Evolutionary conservation across 2,113 vertebrate genomes (phyloP).

Genomic region (Tor tambroides): DNA sequence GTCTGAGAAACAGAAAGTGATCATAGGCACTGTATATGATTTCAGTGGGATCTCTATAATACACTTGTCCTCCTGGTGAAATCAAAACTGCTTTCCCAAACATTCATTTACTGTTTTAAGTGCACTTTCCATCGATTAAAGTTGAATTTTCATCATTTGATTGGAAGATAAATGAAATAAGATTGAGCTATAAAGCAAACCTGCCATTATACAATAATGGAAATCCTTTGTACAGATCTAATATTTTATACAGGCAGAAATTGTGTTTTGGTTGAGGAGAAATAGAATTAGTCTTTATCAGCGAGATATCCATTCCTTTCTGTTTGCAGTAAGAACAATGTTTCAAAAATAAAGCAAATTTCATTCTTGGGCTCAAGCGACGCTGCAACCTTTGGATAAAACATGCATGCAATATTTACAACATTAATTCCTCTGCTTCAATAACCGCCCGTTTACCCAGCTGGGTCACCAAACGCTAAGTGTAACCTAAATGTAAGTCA

Average conservation of each 20-base stretch:
- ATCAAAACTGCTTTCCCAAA: conserved; percentile 12
- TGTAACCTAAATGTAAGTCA: background rate
- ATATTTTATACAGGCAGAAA: conserved; percentile 19
- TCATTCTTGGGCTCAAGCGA: background rate
- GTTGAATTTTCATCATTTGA: background rate
- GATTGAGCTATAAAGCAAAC: conserved; percentile 16
- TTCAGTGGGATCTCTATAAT: background rate
- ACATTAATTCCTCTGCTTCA: background rate
- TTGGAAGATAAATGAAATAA: background rate
- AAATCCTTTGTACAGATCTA: background rate
- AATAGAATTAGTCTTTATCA: conserved; percentile 8
- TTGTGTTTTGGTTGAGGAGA: conserved; percentile 20
- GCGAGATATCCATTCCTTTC: background rate
- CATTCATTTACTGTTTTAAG: conserved; percentile 34
- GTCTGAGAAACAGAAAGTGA: background rate
- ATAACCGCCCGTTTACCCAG: background rate
- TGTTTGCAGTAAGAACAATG: background rate
- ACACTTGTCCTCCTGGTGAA: background rate
- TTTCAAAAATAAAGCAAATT: background rate
- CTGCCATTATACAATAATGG: conserved; percentile 8
- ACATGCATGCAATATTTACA: conserved; percentile 41
- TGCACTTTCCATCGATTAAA: conserved; percentile 26
- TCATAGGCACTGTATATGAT: background rate
- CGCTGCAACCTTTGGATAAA: background rate
- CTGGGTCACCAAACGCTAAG: conserved; percentile 4